phyloP scores from a whole-genome alignment of 2,113 vertebrate species.

The Nasalis larvatus region DNA sequence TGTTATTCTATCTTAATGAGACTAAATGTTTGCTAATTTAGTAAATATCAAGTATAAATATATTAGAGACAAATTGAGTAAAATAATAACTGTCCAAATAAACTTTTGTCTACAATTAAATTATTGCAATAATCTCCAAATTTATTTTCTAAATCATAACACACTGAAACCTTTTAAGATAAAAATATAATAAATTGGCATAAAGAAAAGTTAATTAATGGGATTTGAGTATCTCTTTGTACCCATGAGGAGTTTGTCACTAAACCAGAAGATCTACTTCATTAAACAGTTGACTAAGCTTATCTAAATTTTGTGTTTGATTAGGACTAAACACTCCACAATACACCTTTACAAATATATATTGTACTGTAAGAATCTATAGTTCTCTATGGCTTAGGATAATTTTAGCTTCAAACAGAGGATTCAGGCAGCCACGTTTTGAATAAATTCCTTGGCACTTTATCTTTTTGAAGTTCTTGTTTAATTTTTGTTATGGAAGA shows the following conservation, averaged over 20 bases:
- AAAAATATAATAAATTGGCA: background rate
- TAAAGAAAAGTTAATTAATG: background rate
- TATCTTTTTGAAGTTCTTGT: background rate
- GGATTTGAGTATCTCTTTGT: background rate
- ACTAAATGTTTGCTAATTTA: background rate
- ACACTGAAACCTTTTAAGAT: background rate
- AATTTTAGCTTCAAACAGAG: background rate
- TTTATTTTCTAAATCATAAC: conserved; percentile 4
- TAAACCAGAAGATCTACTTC: background rate
- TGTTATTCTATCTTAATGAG: conserved; percentile 33
- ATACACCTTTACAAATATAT: background rate
- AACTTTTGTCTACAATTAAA: background rate
- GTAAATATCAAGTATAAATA: background rate
- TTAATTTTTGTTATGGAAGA: conserved; percentile 47
- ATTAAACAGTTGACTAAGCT: background rate
- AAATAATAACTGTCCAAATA: background rate
- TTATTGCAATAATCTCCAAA: background rate
- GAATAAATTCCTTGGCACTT: background rate
- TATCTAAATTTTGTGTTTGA: background rate
- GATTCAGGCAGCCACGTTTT: background rate
- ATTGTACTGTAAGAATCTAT: background rate
- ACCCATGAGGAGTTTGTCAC: background rate
- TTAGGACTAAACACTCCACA: background rate
- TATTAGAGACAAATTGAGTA: background rate
- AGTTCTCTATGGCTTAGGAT: background rate